Base-by-base conservation (phyloP, 2,797 vertebrate genomes). In the Enteromius fasciolatus region DNA sequence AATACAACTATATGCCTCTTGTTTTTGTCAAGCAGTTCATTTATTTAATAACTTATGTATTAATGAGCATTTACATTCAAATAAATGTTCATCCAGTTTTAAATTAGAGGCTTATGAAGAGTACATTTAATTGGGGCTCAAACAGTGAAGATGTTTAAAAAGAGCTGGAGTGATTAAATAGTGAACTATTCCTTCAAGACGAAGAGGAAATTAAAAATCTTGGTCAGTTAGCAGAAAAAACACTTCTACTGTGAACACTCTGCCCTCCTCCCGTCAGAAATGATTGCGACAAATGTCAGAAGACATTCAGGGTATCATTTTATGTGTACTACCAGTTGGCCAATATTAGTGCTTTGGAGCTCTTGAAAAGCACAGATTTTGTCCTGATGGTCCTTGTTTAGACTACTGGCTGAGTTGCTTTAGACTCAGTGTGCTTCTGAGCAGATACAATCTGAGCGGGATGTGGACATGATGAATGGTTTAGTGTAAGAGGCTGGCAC, bases 401-500 rank as follows among this genome's bases (percentile, higher is more conserved):
- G 44, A 76, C 44, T 72, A 36, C 41, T 44, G 77, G 54, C 33
- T 75, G 70, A 68, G 52, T 82, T 78, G 68, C 67, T 75, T 73
- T 70, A 78, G 36, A 74, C 61, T 75, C 67, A 28, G 46, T 74
- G 33, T 73, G 74, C 70, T 81, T 82, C 76, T 75, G 28, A 67
- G 18, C 61, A 76, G 84, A 86, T 75, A 76, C 74, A 52, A 76
- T 78, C 84, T 79, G 81, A 80, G 64, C 46, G 61, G 46, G 50
- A 80, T 69, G 76, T 36, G 72, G 61, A 81, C 68, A 77, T 83
- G 81, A 83, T 83, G 68, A 78, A 85, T 85, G 78, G 86, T 63
- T 83, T 63, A 75, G 63, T 69, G 70, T 69, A 68, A 70, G 54
- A 76, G 41, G 23, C 41, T 81, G 78, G 25, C 66, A 77, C 57